Conservation (phyloP, 2,888 invertebrate species). For the Chrysina gloriosa region DNA sequence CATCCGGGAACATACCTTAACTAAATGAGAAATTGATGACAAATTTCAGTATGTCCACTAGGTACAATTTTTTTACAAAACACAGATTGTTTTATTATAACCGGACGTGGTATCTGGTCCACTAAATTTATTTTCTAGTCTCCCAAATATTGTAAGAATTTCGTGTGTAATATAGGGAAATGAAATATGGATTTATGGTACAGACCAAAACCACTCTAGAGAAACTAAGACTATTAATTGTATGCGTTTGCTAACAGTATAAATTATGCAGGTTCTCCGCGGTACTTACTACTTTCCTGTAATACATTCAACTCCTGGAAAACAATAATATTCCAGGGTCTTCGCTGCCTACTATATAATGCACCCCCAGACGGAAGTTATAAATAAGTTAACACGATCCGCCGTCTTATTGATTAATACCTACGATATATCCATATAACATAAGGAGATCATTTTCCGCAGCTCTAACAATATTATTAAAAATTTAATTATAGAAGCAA, state of each 20-base stretch:
- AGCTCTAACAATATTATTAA: conserved; percentile 14
- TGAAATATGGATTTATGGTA: too few relatives aligned
- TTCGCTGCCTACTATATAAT: conserved; percentile 13
- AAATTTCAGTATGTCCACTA: too few relatives aligned
- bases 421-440: not conserved
- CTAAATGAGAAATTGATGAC: too few relatives aligned
- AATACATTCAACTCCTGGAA: not conserved
- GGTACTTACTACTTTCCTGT: not conserved
- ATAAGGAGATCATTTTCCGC: conserved; percentile 18
- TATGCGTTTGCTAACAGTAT: not conserved
- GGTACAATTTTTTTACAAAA: too few relatives aligned
- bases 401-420: conserved; percentile 24
- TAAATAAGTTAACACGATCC: conserved; percentile 27
- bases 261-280: not conserved
- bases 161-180: too few relatives aligned
- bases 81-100: too few relatives aligned
- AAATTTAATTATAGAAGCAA: conserved; percentile 14
- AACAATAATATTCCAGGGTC: not conserved
- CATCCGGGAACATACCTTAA: too few relatives aligned
- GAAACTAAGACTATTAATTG: too few relatives aligned
- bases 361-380: conserved; percentile 28
- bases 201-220: too few relatives aligned
- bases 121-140: too few relatives aligned
- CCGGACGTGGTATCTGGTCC: too few relatives aligned
- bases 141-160: too few relatives aligned